Conservation (phyloP, 1,140 invertebrate genomes). For the Cydia splendana region DNA sequence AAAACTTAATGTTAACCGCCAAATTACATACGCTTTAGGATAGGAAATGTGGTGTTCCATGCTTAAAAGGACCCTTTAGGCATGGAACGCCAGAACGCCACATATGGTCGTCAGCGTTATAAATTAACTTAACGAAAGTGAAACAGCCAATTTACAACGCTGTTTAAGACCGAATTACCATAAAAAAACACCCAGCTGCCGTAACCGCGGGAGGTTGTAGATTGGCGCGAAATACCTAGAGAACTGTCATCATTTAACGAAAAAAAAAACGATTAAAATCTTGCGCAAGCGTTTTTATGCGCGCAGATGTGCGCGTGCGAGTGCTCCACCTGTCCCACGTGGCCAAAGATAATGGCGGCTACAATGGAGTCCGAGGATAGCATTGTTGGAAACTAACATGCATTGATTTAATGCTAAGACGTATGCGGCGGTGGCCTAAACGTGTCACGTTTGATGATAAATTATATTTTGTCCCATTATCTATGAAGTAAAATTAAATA, state of each 20-base stretch:
- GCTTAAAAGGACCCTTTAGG: too few species aligned
- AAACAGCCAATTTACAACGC: neutral
- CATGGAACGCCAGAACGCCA: too few species aligned
- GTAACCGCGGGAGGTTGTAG: conserved; percentile 46
- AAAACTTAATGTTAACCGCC: too few species aligned
- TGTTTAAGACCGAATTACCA: conserved; percentile 36
- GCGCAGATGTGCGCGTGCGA: conserved; percentile 74
- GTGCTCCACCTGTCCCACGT: conserved; percentile 74
- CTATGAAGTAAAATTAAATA: neutral
- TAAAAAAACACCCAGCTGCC: conserved; percentile 51
- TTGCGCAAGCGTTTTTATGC: conserved; percentile 67
- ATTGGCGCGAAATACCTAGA: conserved; percentile 64
- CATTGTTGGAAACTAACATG: conserved; percentile 56
- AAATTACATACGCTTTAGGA: too few species aligned
- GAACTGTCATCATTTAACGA: conserved; percentile 63
- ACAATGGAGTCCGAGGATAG: conserved; percentile 57
- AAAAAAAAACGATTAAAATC: conserved; percentile 73
- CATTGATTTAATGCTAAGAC: conserved; percentile 62
- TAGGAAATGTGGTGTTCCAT: too few species aligned
- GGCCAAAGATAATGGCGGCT: conserved; percentile 60
- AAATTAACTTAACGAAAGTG: neutral
- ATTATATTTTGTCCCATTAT: neutral
- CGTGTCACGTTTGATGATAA: neutral
- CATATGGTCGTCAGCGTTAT: neutral
- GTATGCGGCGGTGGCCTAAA: neutral